A percentile compares a stretch with the other conserved stretches of the same genome.
Evolutionary conservation across 2,113 vertebrate genomes (phyloP).

Genomic region (Nasalis larvatus): DNA sequence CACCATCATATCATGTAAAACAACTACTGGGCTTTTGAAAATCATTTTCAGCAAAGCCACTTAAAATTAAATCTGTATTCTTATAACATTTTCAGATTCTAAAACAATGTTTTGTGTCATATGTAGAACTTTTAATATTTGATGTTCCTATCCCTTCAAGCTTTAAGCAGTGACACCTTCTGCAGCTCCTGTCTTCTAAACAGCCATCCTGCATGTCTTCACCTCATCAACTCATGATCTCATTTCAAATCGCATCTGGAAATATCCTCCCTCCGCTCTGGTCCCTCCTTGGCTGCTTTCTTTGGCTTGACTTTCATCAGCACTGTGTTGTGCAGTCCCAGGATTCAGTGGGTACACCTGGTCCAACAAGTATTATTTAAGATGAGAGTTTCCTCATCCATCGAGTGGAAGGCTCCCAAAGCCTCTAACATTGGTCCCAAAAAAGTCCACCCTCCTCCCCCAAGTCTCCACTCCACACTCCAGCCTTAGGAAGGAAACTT

Average conservation of each 20-base stretch:
- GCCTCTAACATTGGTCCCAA: background rate
- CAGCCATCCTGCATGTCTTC: background rate
- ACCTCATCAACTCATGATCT: background rate
- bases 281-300: background rate
- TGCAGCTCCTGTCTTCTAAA: background rate
- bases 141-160: background rate
- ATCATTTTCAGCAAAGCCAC: background rate
- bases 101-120: background rate
- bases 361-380: background rate
- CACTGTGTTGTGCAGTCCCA: background rate
- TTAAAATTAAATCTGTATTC: background rate
- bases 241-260: conserved; percentile 3
- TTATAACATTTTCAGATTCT: background rate
- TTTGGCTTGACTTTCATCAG: background rate
- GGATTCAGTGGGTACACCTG: background rate
- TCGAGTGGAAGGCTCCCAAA: background rate
- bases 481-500: background rate
- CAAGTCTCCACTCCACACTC: background rate
- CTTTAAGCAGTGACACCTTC: background rate
- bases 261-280: background rate
- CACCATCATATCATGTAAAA: background rate
- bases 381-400: background rate
- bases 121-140: background rate
- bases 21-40: background rate
- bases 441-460: background rate